Conservation (phyloP, 2,113 vertebrate genomes). For the Muscicapa adusta region DNA sequence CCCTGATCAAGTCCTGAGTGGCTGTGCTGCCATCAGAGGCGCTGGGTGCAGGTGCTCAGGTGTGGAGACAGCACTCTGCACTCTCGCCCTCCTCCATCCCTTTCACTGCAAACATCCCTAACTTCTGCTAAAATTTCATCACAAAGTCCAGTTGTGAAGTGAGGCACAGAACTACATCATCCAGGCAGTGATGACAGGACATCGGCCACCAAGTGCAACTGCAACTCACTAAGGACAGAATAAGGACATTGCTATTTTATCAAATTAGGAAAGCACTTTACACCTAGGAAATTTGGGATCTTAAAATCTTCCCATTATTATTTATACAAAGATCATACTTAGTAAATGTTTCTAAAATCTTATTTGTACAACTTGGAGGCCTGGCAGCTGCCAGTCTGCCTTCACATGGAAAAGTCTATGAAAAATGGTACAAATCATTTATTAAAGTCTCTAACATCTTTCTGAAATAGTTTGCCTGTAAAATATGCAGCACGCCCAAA, state of each 20-base stretch:
- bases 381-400: neutral
- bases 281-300: neutral
- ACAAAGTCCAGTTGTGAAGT: neutral
- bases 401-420: neutral
- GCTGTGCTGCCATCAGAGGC: neutral
- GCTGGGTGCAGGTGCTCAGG: accelerated
- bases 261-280: neutral
- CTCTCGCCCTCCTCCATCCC: neutral
- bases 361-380: neutral
- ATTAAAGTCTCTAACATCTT: neutral
- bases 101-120: neutral
- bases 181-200: neutral
- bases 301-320: neutral
- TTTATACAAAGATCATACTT: neutral
- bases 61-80: too few relatives aligned
- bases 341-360: neutral
- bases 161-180: neutral
- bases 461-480: conserved; percentile 23
- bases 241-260: neutral
- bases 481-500: neutral
- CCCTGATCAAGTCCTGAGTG: accelerated
- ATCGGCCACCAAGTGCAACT: neutral
- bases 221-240: neutral
- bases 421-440: neutral
- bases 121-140: neutral